Evolutionary conservation across 2,797 vertebrate genomes (phyloP), one percentile per base, ranked within the genome.

Genomic region (Cyclopterus lumpus): DNA sequence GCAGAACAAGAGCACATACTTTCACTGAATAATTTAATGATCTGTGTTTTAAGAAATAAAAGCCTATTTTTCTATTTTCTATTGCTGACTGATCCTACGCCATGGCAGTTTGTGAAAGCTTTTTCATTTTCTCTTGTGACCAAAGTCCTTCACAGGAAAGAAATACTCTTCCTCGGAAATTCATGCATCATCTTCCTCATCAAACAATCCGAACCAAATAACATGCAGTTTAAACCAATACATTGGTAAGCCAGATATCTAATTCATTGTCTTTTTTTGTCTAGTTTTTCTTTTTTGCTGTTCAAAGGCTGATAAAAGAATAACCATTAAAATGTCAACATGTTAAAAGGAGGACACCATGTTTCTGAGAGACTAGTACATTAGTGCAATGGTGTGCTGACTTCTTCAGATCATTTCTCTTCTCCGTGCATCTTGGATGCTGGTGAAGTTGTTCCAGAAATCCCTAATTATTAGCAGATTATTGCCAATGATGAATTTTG

Each of bases 11-110:
- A 74, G 67, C 71, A 73, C 75, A 80, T 80, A 90, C 64, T 68
- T 80, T 48, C 71, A 64, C 87, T 91, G 81, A 93, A 93, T 91
- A 63, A 91, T 89, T 87, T 61, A 90, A 83, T 81, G 54, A 80
- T 54, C 55, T 57, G 58, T 51, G 51, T 77, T 83, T 85, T 70
- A 53, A 71, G 79, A 83, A 70, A 78, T 38, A 81, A 62, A 76
- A 46, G 42, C 60, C 36, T 30, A 26, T 61, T 71, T 84, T 78
- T 86, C 40, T 34, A 5, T 59, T 78, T 75, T 69, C 46, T 64
- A 28, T 15, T 18, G 34, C 49, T 7, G 73, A 76, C 48, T 79
- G 60, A 73, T 85, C 46, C 36, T 18, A 58, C 18, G 55, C 36
- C 36, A 36, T 1, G 3, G 71, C 61, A 34, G 16, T 63, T 64